Evolutionary conservation across 1,140 invertebrate species (phyloP), one percentile per base, ranked within the genome.

Genomic region (Zaprionus tsacasi): DNA sequence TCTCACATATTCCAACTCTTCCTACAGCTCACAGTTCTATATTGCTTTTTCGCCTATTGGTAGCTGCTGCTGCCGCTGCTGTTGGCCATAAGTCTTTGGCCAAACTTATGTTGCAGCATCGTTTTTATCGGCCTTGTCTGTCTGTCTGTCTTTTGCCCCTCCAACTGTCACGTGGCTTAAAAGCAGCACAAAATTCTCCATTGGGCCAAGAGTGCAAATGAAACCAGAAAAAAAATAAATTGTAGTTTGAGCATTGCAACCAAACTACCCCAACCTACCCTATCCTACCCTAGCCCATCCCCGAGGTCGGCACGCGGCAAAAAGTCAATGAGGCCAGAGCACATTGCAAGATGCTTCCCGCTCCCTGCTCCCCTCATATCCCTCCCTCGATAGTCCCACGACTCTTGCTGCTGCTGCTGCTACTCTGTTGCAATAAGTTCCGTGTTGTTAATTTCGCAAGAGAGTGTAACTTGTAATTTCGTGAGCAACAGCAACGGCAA

Each of bases 381-480:
- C 15, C 25, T 25, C 4, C 12, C 4, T 0, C 13, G 11, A 36
- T 13, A 58, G 30, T 38, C 43, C 45, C 15, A 38, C 56, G 33
- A 35, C 38, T 30, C 64, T 58, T 4, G 33, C 7, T 35, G 33
- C 12, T 48, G 71, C 40, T 36, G 56, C 58, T 63, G 70, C 38
- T 59, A 76, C 56, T 76, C 58, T 67, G 61, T 73, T 76, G 88
- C 87, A 82, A 91, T 88, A 91, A 91, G 87, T 91, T 91, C 88
- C 87, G 76, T 81, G 82, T 81, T 91, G 87, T 91, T 91, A 91
- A 91, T 88, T 91, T 82, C 82, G 72, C 78, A 91, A 88, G 72
- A 91, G 87, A 83, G 79, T 90, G 85, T 78, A 91, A 82, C 87
- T 90, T 90, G 87, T 91, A 90, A 90, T 91, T 87, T 81, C 82